Conservation (phyloP, 2,888 invertebrate species). For the Macaria liturata region DNA sequence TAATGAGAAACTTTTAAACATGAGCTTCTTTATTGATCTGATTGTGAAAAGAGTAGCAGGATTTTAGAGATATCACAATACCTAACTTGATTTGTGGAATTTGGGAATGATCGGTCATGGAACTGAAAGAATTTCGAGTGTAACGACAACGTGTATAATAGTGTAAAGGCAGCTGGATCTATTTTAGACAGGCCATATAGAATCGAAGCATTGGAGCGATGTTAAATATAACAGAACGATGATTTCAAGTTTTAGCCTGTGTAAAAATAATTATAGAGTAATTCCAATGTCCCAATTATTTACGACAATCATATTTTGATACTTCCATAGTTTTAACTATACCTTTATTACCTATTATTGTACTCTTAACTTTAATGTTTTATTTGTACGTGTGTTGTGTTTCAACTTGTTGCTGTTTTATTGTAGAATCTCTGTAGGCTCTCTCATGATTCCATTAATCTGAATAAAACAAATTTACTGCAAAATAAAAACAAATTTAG, state of each 20-base stretch:
- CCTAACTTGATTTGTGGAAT: too few species aligned
- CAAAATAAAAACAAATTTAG: too few species aligned
- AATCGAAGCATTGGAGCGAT: conserved; percentile 6
- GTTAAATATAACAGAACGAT: not conserved
- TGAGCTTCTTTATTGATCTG: too few species aligned
- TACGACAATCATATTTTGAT: conserved; percentile 15
- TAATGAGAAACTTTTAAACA: too few species aligned
- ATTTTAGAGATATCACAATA: too few species aligned
- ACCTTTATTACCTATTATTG: conserved; percentile 8
- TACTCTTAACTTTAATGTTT: conserved; percentile 7
- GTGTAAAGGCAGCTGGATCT: too few species aligned
- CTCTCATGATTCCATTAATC: conserved; percentile 8
- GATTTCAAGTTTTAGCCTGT: conserved; percentile 14
- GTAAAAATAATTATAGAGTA: conserved; percentile 5
- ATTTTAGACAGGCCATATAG: conserved; percentile 2
- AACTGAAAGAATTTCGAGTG: too few species aligned
- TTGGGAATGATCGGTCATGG: too few species aligned
- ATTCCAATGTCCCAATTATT: conserved; percentile 20
- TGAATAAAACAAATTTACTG: too few species aligned
- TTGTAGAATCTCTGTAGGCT: conserved; percentile 20
- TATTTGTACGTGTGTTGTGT: conserved; percentile 6
- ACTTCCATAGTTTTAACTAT: conserved; percentile 23
- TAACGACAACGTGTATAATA: too few species aligned
- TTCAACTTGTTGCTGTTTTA: conserved; percentile 7
- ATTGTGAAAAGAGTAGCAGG: too few species aligned